These are phyloP conservation scores for Brachionus manjavacas DNA, from an alignment of 1,140 invertebrate genomes.

Conservation along the genomic window DNA sequence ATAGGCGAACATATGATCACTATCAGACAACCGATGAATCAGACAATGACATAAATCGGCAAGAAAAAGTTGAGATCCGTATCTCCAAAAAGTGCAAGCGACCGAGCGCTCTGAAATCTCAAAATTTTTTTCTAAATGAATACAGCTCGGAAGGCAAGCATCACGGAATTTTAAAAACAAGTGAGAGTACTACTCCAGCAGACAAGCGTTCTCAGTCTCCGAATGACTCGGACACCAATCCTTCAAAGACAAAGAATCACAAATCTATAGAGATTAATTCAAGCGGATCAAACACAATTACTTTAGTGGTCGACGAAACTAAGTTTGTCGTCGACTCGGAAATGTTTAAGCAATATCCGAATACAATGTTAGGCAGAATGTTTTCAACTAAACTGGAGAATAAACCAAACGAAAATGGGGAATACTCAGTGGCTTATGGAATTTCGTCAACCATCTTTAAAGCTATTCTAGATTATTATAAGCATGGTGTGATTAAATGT, in stretches of 20 bases:
- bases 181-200: neutral
- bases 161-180: constrained; percentile 3
- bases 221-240: neutral
- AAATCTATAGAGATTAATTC: neutral
- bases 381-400: constrained; percentile 87
- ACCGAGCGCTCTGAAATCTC: neutral
- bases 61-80: no score
- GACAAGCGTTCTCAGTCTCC: neutral
- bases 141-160: neutral
- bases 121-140: neutral
- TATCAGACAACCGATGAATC: constrained; percentile 16
- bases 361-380: constrained; percentile 92
- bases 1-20: constrained; percentile 7
- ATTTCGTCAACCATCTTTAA: constrained; percentile 90
- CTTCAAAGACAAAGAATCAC: neutral
- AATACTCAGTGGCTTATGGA: constrained; percentile 94
- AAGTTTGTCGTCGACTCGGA: constrained; percentile 83
- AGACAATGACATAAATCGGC: neutral
- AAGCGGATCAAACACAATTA: constrained; percentile 58
- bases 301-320: constrained; percentile 88
- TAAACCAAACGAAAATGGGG: constrained; percentile 86
- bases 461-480: constrained; percentile 92
- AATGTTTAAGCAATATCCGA: constrained; percentile 80
- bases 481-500: constrained; percentile 77
- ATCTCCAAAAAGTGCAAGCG: neutral